Base-by-base conservation (phyloP, 2,888 invertebrate species). In the Auanema sp. region DNA sequence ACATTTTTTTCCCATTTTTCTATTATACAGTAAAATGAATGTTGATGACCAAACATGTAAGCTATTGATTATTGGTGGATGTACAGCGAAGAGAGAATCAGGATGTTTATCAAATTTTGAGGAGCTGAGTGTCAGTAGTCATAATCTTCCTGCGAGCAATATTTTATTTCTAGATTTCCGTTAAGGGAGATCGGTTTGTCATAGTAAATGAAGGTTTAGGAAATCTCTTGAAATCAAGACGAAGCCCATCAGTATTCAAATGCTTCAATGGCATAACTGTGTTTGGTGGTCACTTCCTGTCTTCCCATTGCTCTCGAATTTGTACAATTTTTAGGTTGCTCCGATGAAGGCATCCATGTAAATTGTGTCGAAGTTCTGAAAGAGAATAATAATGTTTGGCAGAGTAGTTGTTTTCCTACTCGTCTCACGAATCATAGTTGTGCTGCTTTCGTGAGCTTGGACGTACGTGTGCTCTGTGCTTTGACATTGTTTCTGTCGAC, bases 51-150 rank as follows among this genome's bases (percentile, higher is more conserved):
- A 33, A 33, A 33, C 33, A 5, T 33, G 33, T 33, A 33, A 5
- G 8, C 14, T 63, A 33, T 33, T 57, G 3, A 41, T 63, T 14
- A 21, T 63, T 25, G 63, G 63, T 44, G 63, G 63, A 42, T 63
- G 63, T 53, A 58, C 52, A 12, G 50, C 21, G 11, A 50, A 24
- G 16, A 24, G 53, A 8, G 63, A 63, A 24, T 21, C n/a, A 24
- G 63, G 58, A 51, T 53, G 44, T n/a, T 40, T 58, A 16, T 42
- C 47, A n/a, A 49, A 41, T 16, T 53, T 63, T 24, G 62, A 62
- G 50, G 18, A 16, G 33, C 54, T 60, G 51, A 52, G 40, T 60
- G 41, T 12, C 16, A 23, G 53, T 2, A 11, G 16, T 23, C 24
- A 5, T 53, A 25, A 25, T 23, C 10, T 23, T 53, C 23, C 16